Evolutionary conservation across 2,888 invertebrate species (phyloP), one percentile per base, ranked within the genome.

Genomic region (Allophyes oxyacanthae): DNA sequence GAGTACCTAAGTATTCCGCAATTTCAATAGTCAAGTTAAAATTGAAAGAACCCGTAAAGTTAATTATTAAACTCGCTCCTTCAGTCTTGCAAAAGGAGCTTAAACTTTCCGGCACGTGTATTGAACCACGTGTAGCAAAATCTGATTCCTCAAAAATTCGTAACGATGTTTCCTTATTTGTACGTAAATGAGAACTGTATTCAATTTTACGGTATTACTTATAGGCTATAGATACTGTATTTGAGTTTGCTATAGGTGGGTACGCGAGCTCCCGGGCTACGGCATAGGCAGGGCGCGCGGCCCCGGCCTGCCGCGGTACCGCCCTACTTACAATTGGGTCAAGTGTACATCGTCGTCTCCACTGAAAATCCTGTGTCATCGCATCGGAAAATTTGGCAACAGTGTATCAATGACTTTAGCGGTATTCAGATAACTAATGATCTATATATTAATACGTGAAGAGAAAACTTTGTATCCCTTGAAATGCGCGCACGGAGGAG

Each of bases 281-380:
- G 72, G 34, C 37, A 2, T 20, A 20, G 20, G 20, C 20, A 26
- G 50, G 75, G 41, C 46, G 36, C 48, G 60, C 52, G 64, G 64
- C 54, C 59, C 40, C 70, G 71, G 34, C 37, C 20, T 32, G 72
- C 72, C 79, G 77, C 20, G 4, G 71, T 72, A 77, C 74, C 75
- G 88, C 82, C 90, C 92, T 88, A 91, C 79, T 86, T 92, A 75
- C 37, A 92, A 84, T 67, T 88, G 64, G 92, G 92, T 92, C 92
- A 92, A 92, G 91, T 87, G 85, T 90, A 90, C 74, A 77, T 74
- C 72, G 75, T 70, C 64, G 75, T 70, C 64, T 72, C 63, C 65
- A 64, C 65, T 71, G 66, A 72, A 75, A 75, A 62, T 66, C 62
- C 58, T 53, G 72, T 71, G 51, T 45, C 52, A 61, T 58, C 42